Evolutionary conservation across 2,797 vertebrate genomes (phyloP).

Genomic region (Delichon dasypus): DNA sequence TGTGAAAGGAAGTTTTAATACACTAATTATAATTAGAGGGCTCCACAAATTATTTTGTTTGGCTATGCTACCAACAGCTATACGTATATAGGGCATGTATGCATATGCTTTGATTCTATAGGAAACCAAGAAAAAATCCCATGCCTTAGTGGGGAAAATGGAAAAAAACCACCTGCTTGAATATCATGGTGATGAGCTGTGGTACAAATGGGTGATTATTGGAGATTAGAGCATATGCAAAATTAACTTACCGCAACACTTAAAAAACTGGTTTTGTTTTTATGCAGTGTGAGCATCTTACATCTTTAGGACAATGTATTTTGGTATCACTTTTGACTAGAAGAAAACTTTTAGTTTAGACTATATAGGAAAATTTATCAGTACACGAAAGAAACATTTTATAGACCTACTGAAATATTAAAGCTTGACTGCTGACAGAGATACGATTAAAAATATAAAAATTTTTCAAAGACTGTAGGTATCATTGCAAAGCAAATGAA

Average conservation of each 20-base stretch:
- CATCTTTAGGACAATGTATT: neutral
- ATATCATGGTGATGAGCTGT: neutral
- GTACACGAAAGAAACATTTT: neutral
- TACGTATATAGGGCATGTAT: neutral
- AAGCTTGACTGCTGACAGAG: neutral
- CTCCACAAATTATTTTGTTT: neutral
- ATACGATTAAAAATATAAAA: slow-evolving; percentile 14
- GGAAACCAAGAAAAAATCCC: neutral
- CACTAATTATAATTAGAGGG: neutral
- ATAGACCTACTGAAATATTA: neutral
- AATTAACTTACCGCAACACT: neutral
- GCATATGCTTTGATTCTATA: neutral
- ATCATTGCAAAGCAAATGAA: slow-evolving; percentile 17
- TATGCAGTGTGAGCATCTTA: neutral
- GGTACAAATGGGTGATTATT: neutral
- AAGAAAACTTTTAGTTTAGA: neutral
- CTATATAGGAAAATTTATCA: neutral
- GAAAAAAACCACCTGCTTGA: neutral
- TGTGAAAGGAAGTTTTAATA: neutral
- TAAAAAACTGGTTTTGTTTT: neutral
- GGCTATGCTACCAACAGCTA: neutral
- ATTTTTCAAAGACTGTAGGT: neutral
- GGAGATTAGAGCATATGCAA: neutral
- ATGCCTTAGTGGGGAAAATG: neutral
- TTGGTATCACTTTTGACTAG: neutral